Base-by-base conservation (phyloP, 2,888 invertebrate species). In the Aleiodes testaceus region DNA sequence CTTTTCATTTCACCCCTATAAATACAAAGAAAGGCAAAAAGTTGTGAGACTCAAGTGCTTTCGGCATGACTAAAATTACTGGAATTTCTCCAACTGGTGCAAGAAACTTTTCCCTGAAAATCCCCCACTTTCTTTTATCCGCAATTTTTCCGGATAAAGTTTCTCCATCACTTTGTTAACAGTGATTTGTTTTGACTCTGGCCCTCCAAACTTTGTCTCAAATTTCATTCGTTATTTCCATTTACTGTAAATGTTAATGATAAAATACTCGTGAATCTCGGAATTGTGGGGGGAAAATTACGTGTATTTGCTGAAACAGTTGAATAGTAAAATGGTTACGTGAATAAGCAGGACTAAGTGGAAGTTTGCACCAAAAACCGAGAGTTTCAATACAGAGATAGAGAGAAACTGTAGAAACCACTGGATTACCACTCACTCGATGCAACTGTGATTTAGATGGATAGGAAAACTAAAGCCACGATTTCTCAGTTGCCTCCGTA, bases 341-440 rank as follows among this genome's bases (percentile, higher is more conserved):
- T n/a, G 14, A n/a, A 49, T n/a, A 16, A 16, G 49, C 49, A 16
- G n/a, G 2, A 9, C 55, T n/a, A 55, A 55, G 55, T 55, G 26
- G 36, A 55, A 55, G 36, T 30, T 36, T 1, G 5, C 3, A 26
- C 26, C 26, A 2, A 55, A 55, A 55, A 55, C 36, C 30, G 14
- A 55, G 36, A 55, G 36, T 55, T 55, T 55, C 55, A 5, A 59
- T 59, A 5, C 42, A 59, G 7, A 18, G 42, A 59, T 1, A 2
- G 14, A 42, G 59, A 36, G 30, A 55, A 18, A 36, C 16, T n/a
- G 59, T 4, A 18, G 14, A 59, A 59, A 36, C 59, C 59, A 59
- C 59, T 36, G 59, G 36, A 59, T 59, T 59, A 59, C 59, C 59
- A 42, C 59, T 59, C 59, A 42, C 9, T 26, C 59, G 59, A 36